Base-by-base conservation (phyloP, 2,797 vertebrate species). In the Atherinosoma microstoma region DNA sequence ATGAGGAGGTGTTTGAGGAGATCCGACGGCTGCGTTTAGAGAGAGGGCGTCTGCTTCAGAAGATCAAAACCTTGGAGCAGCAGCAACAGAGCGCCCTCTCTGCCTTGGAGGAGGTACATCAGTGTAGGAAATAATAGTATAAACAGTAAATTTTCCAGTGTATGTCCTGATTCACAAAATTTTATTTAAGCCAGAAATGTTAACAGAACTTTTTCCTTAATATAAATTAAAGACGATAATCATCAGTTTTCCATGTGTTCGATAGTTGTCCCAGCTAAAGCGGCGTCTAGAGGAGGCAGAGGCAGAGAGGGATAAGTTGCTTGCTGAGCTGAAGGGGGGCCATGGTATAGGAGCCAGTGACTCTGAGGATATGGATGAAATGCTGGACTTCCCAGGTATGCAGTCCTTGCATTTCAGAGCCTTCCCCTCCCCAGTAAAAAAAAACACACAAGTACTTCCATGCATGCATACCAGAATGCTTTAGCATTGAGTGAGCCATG, bases 1-100 rank as follows among this genome's bases (percentile, higher is more conserved):
- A 98, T 20, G 94, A 88, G 47, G 97, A 98, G 0, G 96, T 97
- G 84, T 98, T 97, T 0, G 97, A 98, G 84, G 97, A 99, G 91
- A 97, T 99, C 0, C 94, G 96, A 5, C 91, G 95, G 35, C 94
- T 99, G 79, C 92, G 97, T 47, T 94, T 97, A 83, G 97, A 99
- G 85, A 90, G 95, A 84, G 96, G 96, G 2, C 96, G 94, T 22
- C 94, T 99, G 74, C 92, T 98, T 27, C 97, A 98, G 90, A 99
- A 96, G 92, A 98, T 98, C 88, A 96, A 97, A 72, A 85, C 92
- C 34, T 74, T 97, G 83, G 97, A 99, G 84, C 96, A 96, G 87
- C 95, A 95, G 73, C 95, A 88, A 72, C 96, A 96, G 94, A 95
- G 77, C 0, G 88, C 94, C 79, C 62, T 88, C 64, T 88, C 90